These are phyloP conservation scores for Leptopterna dolabrata DNA, from an alignment of 2,888 invertebrate species.

Conservation along the genomic window DNA sequence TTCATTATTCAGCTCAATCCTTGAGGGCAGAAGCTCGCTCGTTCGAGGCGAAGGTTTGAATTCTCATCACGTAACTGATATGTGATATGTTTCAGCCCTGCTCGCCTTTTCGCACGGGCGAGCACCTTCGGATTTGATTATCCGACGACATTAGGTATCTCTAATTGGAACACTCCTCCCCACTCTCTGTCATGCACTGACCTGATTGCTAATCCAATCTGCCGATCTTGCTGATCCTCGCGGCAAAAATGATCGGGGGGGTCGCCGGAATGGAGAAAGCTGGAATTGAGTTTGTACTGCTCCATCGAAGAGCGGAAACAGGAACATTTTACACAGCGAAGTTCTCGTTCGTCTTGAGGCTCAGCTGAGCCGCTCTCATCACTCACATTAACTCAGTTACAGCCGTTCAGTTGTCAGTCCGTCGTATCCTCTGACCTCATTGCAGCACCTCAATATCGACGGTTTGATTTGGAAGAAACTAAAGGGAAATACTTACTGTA, in stretches of 20 bases:
- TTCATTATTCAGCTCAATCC: background rate
- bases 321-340: background rate
- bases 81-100: conserved; percentile 51
- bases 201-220: conserved; percentile 54
- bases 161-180: conserved; percentile 54
- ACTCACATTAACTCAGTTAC: conserved; percentile 38
- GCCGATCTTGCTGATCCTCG: conserved; percentile 42
- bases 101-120: conserved; percentile 19
- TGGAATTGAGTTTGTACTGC: background rate
- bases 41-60: background rate
- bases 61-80: conserved; percentile 56
- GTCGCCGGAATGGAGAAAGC: background rate
- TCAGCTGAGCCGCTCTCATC: conserved; percentile 13
- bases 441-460: no score
- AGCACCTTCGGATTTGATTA: conserved; percentile 51
- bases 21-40: background rate
- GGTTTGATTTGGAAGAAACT: no score
- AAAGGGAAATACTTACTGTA: no score
- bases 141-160: conserved; percentile 50
- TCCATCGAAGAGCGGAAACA: background rate
- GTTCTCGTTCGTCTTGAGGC: conserved; percentile 6
- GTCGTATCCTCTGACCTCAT: background rate
- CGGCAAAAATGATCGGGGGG: background rate
- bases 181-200: conserved; percentile 23
- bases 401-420: conserved; percentile 37